Conservation (phyloP, 2,888 invertebrate species). For the Crocallis elinguaria region DNA sequence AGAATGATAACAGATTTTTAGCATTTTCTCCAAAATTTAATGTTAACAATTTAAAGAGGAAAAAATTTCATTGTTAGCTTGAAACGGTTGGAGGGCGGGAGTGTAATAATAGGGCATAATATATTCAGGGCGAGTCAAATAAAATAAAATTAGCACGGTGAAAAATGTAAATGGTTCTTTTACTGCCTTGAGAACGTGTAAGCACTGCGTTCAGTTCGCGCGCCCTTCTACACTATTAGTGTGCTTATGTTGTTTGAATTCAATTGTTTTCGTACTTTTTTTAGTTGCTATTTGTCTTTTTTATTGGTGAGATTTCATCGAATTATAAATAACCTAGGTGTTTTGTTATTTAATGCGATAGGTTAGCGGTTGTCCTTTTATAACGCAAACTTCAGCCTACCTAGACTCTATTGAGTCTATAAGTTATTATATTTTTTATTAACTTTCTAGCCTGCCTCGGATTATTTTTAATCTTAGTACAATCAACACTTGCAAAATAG, state of each 20-base stretch:
- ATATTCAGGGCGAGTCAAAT: conserved; percentile 84
- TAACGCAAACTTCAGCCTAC: no score
- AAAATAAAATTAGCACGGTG: conserved; percentile 85
- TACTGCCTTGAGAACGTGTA: conserved; percentile 77
- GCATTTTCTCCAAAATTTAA: conserved; percentile 70
- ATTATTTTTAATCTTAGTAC: no score
- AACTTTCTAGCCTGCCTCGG: no score
- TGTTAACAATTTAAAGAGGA: conserved; percentile 76
- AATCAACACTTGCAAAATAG: no score
- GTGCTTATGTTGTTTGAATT: conserved; percentile 35
- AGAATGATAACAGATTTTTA: conserved; percentile 74
- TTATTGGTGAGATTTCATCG: no score
- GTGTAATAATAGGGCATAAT: conserved; percentile 82
- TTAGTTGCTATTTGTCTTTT: background rate
- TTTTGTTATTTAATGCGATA: no score
- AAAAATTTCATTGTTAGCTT: conserved; percentile 76
- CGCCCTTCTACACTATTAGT: conserved; percentile 52
- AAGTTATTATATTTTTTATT: no score
- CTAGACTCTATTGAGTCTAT: no score
- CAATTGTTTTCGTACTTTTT: background rate
- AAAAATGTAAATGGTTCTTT: conserved; percentile 83
- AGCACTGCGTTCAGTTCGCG: conserved; percentile 63
- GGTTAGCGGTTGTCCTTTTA: no score
- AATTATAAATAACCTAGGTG: no score
- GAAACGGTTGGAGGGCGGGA: conserved; percentile 72